These are phyloP conservation scores for Calypte anna DNA, from an alignment of 2,113 vertebrate genomes.

Conservation along the genomic window DNA sequence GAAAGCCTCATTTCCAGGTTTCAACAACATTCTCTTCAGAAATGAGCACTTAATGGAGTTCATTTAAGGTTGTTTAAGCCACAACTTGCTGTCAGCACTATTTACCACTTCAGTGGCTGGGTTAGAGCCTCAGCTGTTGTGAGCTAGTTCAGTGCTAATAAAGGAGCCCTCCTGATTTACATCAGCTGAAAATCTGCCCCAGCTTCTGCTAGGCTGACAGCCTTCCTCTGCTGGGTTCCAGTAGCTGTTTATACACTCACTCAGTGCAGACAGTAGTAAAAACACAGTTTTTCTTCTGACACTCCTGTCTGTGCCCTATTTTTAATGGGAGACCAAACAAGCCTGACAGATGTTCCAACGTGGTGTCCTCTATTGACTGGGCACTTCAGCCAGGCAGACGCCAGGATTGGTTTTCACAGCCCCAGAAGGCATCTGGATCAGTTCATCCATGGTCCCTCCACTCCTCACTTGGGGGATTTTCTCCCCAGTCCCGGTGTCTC, in stretches of 20 bases:
- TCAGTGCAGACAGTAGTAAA: slow-evolving; percentile 12
- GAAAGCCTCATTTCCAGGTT: slow-evolving; percentile 68
- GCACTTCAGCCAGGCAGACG: background rate
- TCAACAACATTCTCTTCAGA: slow-evolving; percentile 71
- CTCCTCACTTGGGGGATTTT: background rate
- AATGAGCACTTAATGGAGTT: slow-evolving; percentile 64
- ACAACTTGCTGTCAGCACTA: slow-evolving; percentile 70
- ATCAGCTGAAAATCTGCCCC: slow-evolving; percentile 65
- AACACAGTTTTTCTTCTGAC: slow-evolving; percentile 35
- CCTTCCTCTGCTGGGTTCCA: slow-evolving; percentile 65
- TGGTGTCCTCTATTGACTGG: background rate
- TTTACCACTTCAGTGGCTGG: slow-evolving; percentile 71
- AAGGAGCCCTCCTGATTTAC: slow-evolving; percentile 61
- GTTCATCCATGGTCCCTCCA: background rate
- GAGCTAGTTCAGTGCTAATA: slow-evolving; percentile 51
- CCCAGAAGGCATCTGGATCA: background rate
- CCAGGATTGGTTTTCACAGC: accelerated
- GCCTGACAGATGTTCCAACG: background rate
- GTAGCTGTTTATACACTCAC: slow-evolving; percentile 42
- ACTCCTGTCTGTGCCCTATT: slow-evolving; percentile 36
- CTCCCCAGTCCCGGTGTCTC: background rate
- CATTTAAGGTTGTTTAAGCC: slow-evolving; percentile 71
- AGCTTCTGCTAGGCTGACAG: slow-evolving; percentile 66
- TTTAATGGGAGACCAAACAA: background rate
- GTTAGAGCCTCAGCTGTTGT: slow-evolving; percentile 62